These are phyloP conservation scores for Nibea coibor DNA, from an alignment of 2,113 vertebrate genomes.

Conservation along the genomic window DNA sequence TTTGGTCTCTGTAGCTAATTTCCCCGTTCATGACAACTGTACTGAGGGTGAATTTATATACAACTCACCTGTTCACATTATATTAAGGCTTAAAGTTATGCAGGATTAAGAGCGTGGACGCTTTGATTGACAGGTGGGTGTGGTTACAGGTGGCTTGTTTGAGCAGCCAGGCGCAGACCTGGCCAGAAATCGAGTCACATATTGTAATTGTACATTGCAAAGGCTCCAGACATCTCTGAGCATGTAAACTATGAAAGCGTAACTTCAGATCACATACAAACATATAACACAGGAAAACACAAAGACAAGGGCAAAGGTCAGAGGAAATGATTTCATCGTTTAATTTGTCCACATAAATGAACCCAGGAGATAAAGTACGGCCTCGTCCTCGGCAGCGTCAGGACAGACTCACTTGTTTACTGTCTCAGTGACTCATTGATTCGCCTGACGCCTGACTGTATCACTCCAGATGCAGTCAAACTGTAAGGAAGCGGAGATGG, in stretches of 20 bases:
- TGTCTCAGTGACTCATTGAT: conserved; percentile 67
- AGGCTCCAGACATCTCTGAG: no score
- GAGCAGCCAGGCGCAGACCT: background rate
- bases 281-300: no score
- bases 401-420: conserved; percentile 21
- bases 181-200: background rate
- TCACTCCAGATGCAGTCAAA: conserved; percentile 58
- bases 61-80: no score
- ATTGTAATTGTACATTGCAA: background rate
- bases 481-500: conserved; percentile 38
- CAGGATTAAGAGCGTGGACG: no score
- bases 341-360: conserved; percentile 19
- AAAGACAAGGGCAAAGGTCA: background rate
- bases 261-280: no score
- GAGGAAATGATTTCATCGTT: conserved; percentile 18
- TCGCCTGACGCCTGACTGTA: conserved; percentile 52
- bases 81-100: no score
- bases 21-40: no score
- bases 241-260: no score
- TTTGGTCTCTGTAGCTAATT: no score
- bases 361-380: background rate
- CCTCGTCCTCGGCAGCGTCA: background rate
- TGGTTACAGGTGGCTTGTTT: no score
- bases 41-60: no score
- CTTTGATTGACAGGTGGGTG: no score